Conservation (phyloP, 2,113 vertebrate genomes). For the Carlito syrichta region DNA sequence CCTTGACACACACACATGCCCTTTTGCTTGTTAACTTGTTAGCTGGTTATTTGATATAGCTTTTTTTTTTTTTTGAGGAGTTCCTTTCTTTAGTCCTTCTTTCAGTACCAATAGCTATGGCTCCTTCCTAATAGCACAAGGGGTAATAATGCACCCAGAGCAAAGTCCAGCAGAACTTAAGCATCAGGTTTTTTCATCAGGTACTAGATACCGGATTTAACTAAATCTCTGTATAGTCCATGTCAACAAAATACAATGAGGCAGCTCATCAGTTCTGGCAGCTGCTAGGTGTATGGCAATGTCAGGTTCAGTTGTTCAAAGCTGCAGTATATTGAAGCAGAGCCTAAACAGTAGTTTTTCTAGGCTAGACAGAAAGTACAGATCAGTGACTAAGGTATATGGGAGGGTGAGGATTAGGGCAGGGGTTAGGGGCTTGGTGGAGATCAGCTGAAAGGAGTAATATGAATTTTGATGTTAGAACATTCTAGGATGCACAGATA, state of each 20-base stretch:
- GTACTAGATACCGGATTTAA: not conserved
- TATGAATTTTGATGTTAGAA: conserved; percentile 14
- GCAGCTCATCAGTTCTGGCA: not conserved
- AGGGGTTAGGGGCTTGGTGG: not conserved
- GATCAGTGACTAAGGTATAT: not conserved
- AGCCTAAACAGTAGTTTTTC: conserved; percentile 13
- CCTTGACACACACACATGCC: not conserved
- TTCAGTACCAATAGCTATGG: not conserved
- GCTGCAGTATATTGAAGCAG: not conserved
- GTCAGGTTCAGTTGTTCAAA: not conserved
- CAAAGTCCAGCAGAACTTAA: not conserved
- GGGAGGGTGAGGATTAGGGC: not conserved
- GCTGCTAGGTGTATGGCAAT: not conserved
- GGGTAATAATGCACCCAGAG: not conserved
- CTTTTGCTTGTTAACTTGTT: conserved; percentile 23
- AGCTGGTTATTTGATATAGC: not conserved
- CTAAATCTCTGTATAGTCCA: not conserved
- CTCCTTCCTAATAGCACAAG: not conserved
- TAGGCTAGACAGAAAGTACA: conserved; percentile 1
- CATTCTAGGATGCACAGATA: conserved; percentile 1
- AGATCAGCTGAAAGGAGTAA: not conserved
- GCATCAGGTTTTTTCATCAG: not conserved
- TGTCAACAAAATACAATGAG: not conserved
- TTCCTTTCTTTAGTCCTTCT: conserved; percentile 7
- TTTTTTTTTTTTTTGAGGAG: not conserved